Conservation (phyloP, 1,140 invertebrate genomes). For the Babylonia areolata region DNA sequence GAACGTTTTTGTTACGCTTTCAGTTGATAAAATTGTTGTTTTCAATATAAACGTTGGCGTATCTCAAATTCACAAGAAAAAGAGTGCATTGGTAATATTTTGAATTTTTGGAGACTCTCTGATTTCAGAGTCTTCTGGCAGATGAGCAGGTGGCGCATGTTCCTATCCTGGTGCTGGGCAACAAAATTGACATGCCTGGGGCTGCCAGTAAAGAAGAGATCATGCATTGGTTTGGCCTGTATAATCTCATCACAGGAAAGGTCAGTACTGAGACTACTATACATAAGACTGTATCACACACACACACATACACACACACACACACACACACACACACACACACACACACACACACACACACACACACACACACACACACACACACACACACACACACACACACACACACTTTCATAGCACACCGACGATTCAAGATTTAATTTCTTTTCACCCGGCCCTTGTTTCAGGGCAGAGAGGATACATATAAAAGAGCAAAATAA, state of each 20-base stretch:
- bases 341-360: background rate
- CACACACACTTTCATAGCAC: background rate
- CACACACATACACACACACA: background rate
- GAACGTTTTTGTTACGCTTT: no score
- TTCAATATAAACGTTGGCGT: no score
- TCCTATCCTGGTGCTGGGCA: constrained; percentile 97
- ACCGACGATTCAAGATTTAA: no score
- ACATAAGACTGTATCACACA: background rate
- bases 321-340: background rate
- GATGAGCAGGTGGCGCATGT: constrained; percentile 98
- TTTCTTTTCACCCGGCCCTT: no score
- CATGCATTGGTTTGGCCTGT: constrained; percentile 92
- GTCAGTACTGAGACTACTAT: constrained; percentile 77
- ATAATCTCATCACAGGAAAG: constrained; percentile 97
- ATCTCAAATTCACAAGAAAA: no score
- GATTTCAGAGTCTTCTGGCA: constrained; percentile 84
- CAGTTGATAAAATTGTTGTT: no score
- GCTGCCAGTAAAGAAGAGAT: constrained; percentile 98
- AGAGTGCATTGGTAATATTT: no score
- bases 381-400: background rate
- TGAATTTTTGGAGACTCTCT: no score
- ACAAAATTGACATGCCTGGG: constrained; percentile 98
- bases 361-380: constrained; percentile 1
- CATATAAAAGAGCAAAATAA: background rate
- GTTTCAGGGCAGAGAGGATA: no score